phyloP scores from a whole-genome alignment of 2,797 vertebrate genomes.

The Melanogrammus aeglefinus region DNA sequence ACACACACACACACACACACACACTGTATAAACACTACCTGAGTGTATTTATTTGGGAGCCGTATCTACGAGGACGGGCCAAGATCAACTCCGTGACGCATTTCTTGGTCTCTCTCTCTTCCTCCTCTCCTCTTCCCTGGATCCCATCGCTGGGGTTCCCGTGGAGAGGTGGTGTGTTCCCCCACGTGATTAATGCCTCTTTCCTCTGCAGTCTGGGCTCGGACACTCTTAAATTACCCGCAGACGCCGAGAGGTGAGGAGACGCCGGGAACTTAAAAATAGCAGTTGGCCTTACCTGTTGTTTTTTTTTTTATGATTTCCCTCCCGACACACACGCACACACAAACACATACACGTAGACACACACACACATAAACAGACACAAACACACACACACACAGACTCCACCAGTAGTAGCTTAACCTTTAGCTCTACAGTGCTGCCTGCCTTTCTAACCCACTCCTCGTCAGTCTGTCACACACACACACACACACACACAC shows the following conservation, averaged over 20 bases:
- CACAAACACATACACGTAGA: neutral
- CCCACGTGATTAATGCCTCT: conserved; percentile 66
- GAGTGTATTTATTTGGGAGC: neutral
- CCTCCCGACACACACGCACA: neutral
- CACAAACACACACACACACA: conserved; percentile 6
- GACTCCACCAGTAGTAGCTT: neutral
- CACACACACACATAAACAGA: conserved; percentile 1
- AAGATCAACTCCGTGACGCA: neutral
- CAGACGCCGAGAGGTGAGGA: conserved; percentile 50
- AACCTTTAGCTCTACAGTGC: neutral
- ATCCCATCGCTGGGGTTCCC: conserved; percentile 55
- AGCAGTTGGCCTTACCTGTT: conserved; percentile 55
- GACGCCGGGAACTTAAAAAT: conserved; percentile 66
- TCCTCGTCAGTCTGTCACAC: neutral
- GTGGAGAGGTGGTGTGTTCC: conserved; percentile 62
- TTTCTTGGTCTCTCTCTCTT: neutral
- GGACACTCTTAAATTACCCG: conserved; percentile 70
- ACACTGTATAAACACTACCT: neutral
- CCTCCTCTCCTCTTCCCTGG: conserved; percentile 26
- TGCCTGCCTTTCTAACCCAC: neutral
- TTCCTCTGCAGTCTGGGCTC: conserved; percentile 53
- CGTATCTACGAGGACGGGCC: neutral
- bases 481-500: conserved; percentile 30
- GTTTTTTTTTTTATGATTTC: conserved; percentile 49
- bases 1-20: neutral